Evolutionary conservation across 1,140 invertebrate species (phyloP).

Genomic region (Eciton burchellii): DNA sequence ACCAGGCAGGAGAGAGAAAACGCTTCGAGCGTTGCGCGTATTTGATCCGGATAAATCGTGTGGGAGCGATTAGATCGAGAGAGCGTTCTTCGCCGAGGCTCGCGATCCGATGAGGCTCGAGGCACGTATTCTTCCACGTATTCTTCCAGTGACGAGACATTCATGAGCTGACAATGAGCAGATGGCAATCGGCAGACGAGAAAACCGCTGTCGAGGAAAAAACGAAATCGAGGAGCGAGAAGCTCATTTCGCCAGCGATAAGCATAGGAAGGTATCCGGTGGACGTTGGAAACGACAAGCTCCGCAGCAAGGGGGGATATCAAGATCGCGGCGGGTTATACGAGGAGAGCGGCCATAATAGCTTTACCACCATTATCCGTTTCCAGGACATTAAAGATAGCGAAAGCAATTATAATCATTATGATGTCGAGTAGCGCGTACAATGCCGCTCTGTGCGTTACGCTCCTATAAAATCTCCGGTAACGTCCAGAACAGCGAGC

Average conservation of each 20-base stretch:
- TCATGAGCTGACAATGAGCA: not conserved
- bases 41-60: no score
- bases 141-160: not conserved
- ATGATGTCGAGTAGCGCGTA: constrained; percentile 72
- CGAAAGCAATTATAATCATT: constrained; percentile 83
- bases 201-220: not conserved
- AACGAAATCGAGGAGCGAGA: constrained; percentile 5
- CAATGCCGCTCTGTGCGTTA: constrained; percentile 59
- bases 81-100: not conserved
- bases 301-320: constrained; percentile 79
- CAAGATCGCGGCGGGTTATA: constrained; percentile 82
- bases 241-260: constrained; percentile 20
- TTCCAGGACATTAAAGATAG: constrained; percentile 83
- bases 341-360: constrained; percentile 80
- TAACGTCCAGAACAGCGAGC: constrained; percentile 55
- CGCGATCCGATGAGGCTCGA: not conserved
- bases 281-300: not conserved
- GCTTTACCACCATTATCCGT: constrained; percentile 76
- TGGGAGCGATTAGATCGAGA: no score
- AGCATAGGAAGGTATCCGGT: constrained; percentile 21
- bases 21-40: no score
- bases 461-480: constrained; percentile 75
- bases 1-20: no score
- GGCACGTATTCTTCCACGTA: no score
- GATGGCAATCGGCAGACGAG: not conserved